Conservation (phyloP, 2,797 vertebrate species). For the Melopsittacus undulatus region DNA sequence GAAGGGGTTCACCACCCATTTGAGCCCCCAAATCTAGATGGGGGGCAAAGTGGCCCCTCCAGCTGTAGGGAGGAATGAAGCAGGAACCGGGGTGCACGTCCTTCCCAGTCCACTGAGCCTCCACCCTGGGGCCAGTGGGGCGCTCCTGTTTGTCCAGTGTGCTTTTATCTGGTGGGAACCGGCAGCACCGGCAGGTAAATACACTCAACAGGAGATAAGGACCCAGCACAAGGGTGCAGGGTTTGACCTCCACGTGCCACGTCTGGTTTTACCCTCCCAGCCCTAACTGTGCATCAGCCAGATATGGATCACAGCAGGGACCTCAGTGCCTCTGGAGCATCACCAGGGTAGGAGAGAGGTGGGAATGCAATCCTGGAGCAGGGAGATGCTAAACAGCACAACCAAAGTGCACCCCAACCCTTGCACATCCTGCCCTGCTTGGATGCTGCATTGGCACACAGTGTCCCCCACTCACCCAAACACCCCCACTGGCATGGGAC, state of each 20-base stretch:
- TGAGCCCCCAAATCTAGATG: rapidly evolving
- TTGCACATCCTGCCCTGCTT: rapidly evolving
- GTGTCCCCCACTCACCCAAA: neutral
- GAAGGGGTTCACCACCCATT: neutral
- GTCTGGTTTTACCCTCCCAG: neutral
- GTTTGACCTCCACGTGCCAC: neutral
- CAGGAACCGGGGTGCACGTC: neutral
- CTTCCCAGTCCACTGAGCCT: neutral
- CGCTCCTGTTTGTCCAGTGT: conserved; percentile 30
- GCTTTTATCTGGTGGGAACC: neutral
- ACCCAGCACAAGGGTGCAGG: rapidly evolving
- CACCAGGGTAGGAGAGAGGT: neutral
- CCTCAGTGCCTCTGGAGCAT: neutral
- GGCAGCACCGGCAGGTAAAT: neutral
- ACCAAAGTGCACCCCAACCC: neutral
- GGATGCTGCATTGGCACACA: rapidly evolving
- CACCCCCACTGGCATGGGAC: rapidly evolving
- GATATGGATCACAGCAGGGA: neutral
- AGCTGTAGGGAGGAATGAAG: neutral
- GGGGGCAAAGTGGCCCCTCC: neutral
- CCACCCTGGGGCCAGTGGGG: neutral
- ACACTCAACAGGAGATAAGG: neutral
- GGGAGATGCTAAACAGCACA: neutral
- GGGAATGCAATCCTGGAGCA: neutral
- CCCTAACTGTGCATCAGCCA: neutral